Evolutionary conservation across 2,797 vertebrate species (phyloP).

Genomic region (Poliocrania exsul): DNA sequence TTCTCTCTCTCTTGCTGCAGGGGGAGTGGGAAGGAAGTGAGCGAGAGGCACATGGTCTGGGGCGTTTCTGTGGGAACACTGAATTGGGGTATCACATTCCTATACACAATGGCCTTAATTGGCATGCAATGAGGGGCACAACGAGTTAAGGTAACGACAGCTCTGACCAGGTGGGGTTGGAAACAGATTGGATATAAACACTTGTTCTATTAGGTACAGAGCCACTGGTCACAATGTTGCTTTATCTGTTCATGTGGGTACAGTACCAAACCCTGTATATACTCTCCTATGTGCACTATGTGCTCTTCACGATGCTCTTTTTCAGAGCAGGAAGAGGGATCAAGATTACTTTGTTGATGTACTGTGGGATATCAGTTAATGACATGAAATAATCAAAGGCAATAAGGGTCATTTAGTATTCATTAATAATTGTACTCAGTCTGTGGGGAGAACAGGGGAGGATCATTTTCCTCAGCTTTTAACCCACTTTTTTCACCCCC

Average conservation of each 20-base stretch:
- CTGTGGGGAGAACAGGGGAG: neutral
- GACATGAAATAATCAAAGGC: neutral
- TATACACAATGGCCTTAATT: neutral
- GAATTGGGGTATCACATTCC: neutral
- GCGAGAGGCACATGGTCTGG: neutral
- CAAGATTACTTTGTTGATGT: neutral
- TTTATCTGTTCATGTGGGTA: neutral
- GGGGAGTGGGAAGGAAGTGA: fast-evolving
- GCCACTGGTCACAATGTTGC: neutral
- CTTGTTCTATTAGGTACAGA: neutral
- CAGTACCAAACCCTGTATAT: neutral
- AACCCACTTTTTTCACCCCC: neutral
- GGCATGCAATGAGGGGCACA: neutral
- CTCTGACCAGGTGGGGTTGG: neutral
- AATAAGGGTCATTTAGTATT: neutral
- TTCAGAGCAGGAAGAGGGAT: neutral
- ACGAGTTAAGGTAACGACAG: neutral
- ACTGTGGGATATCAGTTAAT: neutral
- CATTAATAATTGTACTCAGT: neutral
- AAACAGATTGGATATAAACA: neutral
- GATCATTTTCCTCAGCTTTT: neutral
- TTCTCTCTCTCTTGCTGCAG: neutral
- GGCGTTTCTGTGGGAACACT: neutral
- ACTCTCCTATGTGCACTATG: neutral
- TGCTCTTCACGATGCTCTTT: neutral